Conservation (phyloP, 2,888 invertebrate genomes). For the Acanthosepion pharaonis region DNA sequence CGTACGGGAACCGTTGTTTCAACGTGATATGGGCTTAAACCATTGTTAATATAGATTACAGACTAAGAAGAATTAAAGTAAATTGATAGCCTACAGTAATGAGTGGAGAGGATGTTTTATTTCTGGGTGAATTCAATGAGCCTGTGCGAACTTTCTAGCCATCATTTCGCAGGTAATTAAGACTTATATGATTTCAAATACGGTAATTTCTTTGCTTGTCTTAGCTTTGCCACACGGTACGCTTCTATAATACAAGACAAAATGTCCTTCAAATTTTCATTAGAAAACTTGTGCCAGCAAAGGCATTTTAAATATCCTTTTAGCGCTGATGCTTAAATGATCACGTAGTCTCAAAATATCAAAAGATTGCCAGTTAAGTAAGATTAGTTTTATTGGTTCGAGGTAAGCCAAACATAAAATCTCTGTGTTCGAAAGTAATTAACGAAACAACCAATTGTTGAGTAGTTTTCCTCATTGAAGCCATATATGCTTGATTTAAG, state of each 20-base stretch:
- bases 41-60: too few relatives aligned
- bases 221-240: too few relatives aligned
- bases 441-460: background rate
- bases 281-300: background rate
- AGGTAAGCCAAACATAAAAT: background rate
- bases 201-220: too few relatives aligned
- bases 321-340: background rate
- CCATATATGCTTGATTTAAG: background rate
- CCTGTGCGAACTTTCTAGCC: too few relatives aligned
- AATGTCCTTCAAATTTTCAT: background rate
- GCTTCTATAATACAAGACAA: background rate
- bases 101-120: too few relatives aligned
- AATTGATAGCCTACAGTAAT: too few relatives aligned
- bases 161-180: too few relatives aligned
- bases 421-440: background rate
- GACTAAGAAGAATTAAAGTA: too few relatives aligned
- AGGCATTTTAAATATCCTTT: background rate
- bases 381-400: constrained; percentile 12
- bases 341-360: background rate
- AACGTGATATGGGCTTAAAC: too few relatives aligned
- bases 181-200: too few relatives aligned
- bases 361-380: background rate
- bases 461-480: background rate
- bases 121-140: too few relatives aligned
- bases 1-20: too few relatives aligned